Evolutionary conservation across 2,113 vertebrate genomes (phyloP), one percentile per base, ranked within the genome.

Genomic region (Pseudolaguvia tuberculata): DNA sequence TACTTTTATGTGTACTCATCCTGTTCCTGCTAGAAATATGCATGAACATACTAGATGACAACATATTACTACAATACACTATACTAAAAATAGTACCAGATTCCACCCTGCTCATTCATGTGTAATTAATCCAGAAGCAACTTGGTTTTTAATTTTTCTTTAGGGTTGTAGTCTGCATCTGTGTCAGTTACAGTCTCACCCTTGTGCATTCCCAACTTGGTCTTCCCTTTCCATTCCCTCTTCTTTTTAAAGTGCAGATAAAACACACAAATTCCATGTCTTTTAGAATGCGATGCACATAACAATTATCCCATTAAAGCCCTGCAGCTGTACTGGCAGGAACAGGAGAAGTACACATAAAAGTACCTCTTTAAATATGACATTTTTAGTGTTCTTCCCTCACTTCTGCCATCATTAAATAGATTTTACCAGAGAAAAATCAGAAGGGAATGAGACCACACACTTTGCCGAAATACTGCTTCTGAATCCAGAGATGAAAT

Each of bases 401-500:
- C 6, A 3, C 18, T 52, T 29, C 61, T 15, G 51, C 17, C 25
- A n/a, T 9, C 25, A 6, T 75, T 35, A 25, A 57, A 52, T 51
- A 55, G 23, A 65, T 66, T 52, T 50, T 39, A 65, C 65, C 29
- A 63, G 39, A 42, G 39, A 55, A 71, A 70, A 50, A 10, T 47
- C 27, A 58, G n/a, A 21, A 17, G 45, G 48, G 18, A 50, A 42
- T 23, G 61, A 51, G 61, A 7, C n/a, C 21, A 5, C 18, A 12
- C 29, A 29, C 70, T 17, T 14, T 47, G 25, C 17, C 45, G 13
- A 14, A 55, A 61, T 55, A 17, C 12, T 11, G 50, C 61, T 17
- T 21, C 25, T 20, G 18, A 8, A 65, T 18, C 56, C 56, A 76
- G 75, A 70, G 52, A 11, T 42, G 66, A 70, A 72, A 71, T 45